Evolutionary conservation across 2,888 invertebrate genomes (phyloP), one percentile per base, ranked within the genome.

Genomic region (Oxyteleia sp.): DNA sequence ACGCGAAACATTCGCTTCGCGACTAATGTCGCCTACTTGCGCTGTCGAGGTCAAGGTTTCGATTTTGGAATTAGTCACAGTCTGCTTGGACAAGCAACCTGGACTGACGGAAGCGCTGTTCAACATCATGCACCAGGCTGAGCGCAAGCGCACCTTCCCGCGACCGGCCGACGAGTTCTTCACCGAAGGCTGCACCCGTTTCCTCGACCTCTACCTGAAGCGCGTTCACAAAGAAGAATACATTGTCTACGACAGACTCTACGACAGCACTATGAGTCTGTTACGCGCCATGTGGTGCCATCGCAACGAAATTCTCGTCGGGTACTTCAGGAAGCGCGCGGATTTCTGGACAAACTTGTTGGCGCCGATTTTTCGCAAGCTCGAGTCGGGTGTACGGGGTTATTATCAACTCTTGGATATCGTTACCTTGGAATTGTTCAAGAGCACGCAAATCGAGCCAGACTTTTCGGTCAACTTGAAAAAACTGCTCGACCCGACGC

Each of bases 1-100:
- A 80, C 92, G 95, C n/a, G 95, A 95, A 85, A 94, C 94, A 10
- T 94, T 95, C 51, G 93, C 95, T 4, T 94, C 94, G 1, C 92
- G 95, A 47, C 90, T 95, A 3, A 94, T 94, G 89, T 94, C 94
- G 0, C 92, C 93, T 0, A 94, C 94, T 4, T 95, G 95, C n/a
- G n/a, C n/a, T n/a, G n/a, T n/a, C n/a, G n/a, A n/a, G n/a, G n/a
- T n/a, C n/a, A n/a, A n/a, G n/a, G n/a, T n/a, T n/a, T 93, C 94
- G 0, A 93, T 94, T 43, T 85, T 94, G 0, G 93, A 94, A 71
- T 87, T 94, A n/a, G 92, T 94, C 1, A 92, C 94, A 0, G 92
- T 94, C 0, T 94, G 94, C 57, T 84, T 94, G 5, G 93, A 93
- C 51, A 91, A 93, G 61, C 94, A 94, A 59, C 94, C 94, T 0